These are phyloP conservation scores for Adrianichthys oophorus DNA, from an alignment of 2,797 vertebrate genomes.

Conservation along the genomic window DNA sequence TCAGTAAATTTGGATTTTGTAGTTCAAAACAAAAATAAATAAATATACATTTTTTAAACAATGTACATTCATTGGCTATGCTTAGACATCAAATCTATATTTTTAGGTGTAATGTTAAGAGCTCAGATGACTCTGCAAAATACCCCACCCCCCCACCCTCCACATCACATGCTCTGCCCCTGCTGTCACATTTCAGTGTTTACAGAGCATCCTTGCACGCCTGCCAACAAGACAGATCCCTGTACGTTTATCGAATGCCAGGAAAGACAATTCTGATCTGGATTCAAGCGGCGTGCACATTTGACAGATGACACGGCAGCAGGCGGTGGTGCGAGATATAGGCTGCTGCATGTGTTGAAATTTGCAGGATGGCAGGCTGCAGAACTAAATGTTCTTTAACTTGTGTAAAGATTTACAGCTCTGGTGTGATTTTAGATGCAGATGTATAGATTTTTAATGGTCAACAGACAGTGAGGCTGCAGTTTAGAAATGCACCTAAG, in stretches of 20 bases:
- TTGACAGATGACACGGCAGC: constrained; percentile 41
- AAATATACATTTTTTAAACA: too few species aligned
- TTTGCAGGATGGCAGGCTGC: constrained; percentile 37
- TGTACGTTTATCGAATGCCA: constrained; percentile 27
- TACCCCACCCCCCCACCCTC: not conserved
- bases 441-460: too few species aligned
- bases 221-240: constrained; percentile 11
- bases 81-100: not conserved
- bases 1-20: too few species aligned
- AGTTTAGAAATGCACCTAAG: constrained; percentile 2
- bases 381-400: constrained; percentile 33
- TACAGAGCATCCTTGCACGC: constrained; percentile 12
- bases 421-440: not conserved
- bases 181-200: not conserved
- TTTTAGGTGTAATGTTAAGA: not conserved
- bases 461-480: too few species aligned
- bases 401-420: constrained; percentile 13
- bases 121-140: constrained; percentile 1
- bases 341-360: constrained; percentile 46
- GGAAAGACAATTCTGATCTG: constrained; percentile 38
- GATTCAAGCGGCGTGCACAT: constrained; percentile 25
- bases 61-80: too few species aligned
- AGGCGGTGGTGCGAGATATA: too few species aligned
- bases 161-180: constrained; percentile 1
- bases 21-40: too few species aligned